Evolutionary conservation across 2,888 invertebrate species (phyloP), one percentile per base, ranked within the genome.

Genomic region (Harpagoxenus sublaevis): DNA sequence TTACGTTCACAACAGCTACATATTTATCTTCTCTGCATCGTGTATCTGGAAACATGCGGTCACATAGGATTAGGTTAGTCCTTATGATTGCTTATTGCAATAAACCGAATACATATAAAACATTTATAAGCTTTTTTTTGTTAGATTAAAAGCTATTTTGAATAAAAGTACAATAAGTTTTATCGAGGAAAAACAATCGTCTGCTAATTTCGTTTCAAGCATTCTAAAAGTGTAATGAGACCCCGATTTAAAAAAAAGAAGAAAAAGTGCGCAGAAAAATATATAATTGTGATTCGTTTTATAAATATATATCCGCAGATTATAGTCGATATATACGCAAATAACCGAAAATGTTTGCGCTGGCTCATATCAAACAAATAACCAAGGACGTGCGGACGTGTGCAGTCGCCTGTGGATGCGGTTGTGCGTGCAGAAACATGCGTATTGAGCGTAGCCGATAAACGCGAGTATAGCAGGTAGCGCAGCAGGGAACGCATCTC

Each of bases 351-450:
- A 57, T 42, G 63, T 71, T 79, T 60, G 39, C 39, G 57, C n/a
- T 39, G 60, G 79, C 48, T 81, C 71, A 48, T 71, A 71, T 12
- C 73, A 39, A 73, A 81, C 79, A 81, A 81, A 81, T 81, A 81
- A 81, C 73, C 71, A 73, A 71, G 71, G 79, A 35, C 35, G 12
- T 39, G 45, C 23, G 71, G 45, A 60, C 57, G 71, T 79, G 71
- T 71, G 78, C 78, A 71, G 35, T 35, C 73, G 79, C 60, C 9
- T 51, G 73, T 71, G 73, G 60, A 79, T 60, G 79, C 68, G 68
- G 68, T 78, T 66, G 42, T 68, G 68, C 79, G 73, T 81, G 73
- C 60, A 51, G 79, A 81, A 71, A 60, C 18, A 39, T 48, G 66
- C 73, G 79, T 81, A 81, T 73, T 73, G 73, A 81, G 79, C 73